Evolutionary conservation across 2,797 vertebrate species (phyloP), one percentile per base, ranked within the genome.

Genomic region (Psittacula derbiana): DNA sequence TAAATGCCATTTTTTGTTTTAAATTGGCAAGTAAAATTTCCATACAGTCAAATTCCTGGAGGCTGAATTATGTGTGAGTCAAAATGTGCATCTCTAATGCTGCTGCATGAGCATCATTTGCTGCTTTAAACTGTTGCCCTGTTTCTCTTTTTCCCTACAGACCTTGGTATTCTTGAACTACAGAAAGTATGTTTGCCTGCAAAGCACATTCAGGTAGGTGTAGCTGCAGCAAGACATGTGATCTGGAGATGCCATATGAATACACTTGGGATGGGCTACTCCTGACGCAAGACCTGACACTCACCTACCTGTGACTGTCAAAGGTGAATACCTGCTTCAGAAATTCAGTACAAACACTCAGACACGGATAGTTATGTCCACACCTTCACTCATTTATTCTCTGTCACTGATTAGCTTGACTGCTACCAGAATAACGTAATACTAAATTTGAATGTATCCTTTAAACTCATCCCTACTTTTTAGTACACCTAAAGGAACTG

Each of bases 121-220:
- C n/a, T 86, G 70, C 20, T 64, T 90, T 93, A 46, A 49, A 61
- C 55, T 60, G 58, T 30, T 93, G 58, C 36, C 19, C 58, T 86
- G 89, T 25, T 76, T 50, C 50, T 70, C 58, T 83, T 87, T 70
- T 91, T 79, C 44, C 46, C 36, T 66, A 25, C 58, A 95, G 91
- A 25, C 76, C 61, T 84, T 30, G 61, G 38, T 67, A 43, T 49
- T 46, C 47, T 49, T 73, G 76, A 93, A 24, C 41, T 50, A 24
- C 1, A 1, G 52, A 33, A 80, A 90, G 50, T 20, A 47, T 58
- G 61, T 76, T 90, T 90, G 64, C 38, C 71, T 64, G 55, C 66
- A 93, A 74, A 90, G 67, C 47, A 90, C 50, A 27, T 40, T 70
- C 86, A 92, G 83, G 86, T 91, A 92, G 49, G 92, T 85, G 74